These are phyloP conservation scores for Coreius guichenoti DNA, from an alignment of 2,797 vertebrate species.

Conservation along the genomic window DNA sequence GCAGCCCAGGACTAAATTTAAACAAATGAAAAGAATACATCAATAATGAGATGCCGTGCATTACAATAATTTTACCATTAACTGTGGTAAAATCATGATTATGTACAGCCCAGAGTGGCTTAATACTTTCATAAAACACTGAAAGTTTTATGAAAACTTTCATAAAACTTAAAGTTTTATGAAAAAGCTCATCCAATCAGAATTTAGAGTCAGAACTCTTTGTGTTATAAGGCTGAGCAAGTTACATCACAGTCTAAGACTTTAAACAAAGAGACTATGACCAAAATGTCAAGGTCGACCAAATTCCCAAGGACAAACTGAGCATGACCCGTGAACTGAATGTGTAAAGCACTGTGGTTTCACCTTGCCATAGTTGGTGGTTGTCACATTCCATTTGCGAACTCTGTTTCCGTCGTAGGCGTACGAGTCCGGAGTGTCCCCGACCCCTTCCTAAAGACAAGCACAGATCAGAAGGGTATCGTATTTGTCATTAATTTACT, in stretches of 20 bases:
- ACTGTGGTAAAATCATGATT: not conserved
- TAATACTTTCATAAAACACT: not conserved
- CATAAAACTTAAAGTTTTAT: too few relatives aligned
- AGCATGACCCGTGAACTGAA: not conserved
- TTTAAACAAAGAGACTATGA: not conserved
- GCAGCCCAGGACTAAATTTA: conserved; percentile 92
- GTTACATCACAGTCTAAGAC: not conserved
- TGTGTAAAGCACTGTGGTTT: conserved; percentile 54
- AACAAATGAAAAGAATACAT: not conserved
- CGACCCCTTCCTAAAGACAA: conserved; percentile 88
- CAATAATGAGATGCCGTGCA: not conserved
- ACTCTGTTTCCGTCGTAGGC: conserved; percentile 97
- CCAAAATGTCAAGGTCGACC: not conserved
- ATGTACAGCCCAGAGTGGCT: not conserved
- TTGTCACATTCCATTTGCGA: conserved; percentile 98
- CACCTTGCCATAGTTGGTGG: conserved; percentile 98
- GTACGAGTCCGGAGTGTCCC: conserved; percentile 94
- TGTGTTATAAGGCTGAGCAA: not conserved
- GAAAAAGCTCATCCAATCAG: not conserved
- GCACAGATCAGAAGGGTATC: not conserved
- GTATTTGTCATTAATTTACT: not conserved
- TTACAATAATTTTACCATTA: not conserved
- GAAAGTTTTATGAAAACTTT: too few relatives aligned
- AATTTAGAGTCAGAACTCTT: not conserved
- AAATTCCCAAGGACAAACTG: not conserved